Evolutionary conservation across 2,797 vertebrate species (phyloP).

Genomic region (Eulemur coronatus): DNA sequence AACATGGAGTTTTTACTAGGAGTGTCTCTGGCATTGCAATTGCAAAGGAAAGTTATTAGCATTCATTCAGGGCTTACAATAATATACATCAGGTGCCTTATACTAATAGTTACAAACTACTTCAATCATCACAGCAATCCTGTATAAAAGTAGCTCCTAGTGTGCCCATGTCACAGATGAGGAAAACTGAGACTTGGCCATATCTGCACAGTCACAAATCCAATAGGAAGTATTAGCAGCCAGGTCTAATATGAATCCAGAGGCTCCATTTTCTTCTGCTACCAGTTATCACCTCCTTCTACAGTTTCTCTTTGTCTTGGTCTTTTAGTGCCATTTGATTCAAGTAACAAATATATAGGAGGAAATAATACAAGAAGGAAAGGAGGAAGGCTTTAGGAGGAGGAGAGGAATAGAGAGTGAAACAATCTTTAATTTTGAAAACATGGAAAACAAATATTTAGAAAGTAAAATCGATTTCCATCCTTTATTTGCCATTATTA

Average conservation of each 20-base stretch:
- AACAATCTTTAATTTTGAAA: conserved; percentile 33
- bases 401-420: background rate
- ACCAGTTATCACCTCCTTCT: background rate
- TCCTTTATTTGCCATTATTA: background rate
- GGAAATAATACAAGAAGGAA: background rate
- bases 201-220: background rate
- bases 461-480: conserved; percentile 6
- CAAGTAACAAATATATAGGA: background rate
- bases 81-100: background rate
- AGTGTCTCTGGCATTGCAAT: background rate
- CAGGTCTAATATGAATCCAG: background rate
- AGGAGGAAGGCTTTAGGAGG: background rate
- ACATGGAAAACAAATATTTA: conserved; percentile 57
- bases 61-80: background rate
- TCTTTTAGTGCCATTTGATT: conserved; percentile 25
- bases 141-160: background rate
- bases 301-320: background rate
- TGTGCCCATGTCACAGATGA: background rate
- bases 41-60: background rate
- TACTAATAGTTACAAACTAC: background rate
- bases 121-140: background rate
- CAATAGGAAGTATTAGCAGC: background rate
- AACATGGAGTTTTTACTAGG: background rate
- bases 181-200: background rate
- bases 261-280: background rate